Conservation (phyloP, 2,113 vertebrate species). For the Phycodurus eques region DNA sequence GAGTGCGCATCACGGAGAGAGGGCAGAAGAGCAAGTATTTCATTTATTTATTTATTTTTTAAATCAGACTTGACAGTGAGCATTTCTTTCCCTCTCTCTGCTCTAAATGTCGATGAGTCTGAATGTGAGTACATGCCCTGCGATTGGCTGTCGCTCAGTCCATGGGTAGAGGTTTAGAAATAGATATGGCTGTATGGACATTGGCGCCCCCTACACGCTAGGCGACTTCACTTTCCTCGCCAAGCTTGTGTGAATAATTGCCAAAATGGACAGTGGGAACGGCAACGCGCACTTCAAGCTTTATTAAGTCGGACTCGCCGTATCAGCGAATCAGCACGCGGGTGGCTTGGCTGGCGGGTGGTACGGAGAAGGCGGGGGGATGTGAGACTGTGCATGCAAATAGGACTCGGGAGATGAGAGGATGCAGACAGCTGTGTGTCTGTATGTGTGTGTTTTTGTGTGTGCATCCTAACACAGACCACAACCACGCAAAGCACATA, state of each 20-base stretch:
- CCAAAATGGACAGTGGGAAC: constrained; percentile 66
- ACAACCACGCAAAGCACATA: not conserved
- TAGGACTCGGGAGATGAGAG: constrained; percentile 36
- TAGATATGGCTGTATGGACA: not conserved
- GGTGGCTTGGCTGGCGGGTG: constrained; percentile 31
- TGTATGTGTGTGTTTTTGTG: not conserved
- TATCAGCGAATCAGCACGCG: constrained; percentile 57
- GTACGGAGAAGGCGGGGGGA: not conserved
- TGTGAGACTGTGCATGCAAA: constrained; percentile 38
- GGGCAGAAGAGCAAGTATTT: too few relatives aligned
- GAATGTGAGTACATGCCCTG: not conserved
- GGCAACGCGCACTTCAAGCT: constrained; percentile 69
- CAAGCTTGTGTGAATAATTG: constrained; percentile 71
- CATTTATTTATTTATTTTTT: too few relatives aligned
- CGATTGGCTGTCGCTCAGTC: not conserved
- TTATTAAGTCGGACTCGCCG: constrained; percentile 65
- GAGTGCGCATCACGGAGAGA: too few relatives aligned
- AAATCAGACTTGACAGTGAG: too few relatives aligned
- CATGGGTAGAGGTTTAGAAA: not conserved
- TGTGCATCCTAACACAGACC: too few relatives aligned
- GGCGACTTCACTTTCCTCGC: constrained; percentile 62
- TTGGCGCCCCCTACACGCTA: constrained; percentile 13
- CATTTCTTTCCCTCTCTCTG: not conserved
- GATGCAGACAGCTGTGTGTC: not conserved
- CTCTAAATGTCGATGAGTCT: not conserved